These are phyloP conservation scores for Vombatus ursinus DNA, from an alignment of 2,113 vertebrate genomes.

Conservation along the genomic window DNA sequence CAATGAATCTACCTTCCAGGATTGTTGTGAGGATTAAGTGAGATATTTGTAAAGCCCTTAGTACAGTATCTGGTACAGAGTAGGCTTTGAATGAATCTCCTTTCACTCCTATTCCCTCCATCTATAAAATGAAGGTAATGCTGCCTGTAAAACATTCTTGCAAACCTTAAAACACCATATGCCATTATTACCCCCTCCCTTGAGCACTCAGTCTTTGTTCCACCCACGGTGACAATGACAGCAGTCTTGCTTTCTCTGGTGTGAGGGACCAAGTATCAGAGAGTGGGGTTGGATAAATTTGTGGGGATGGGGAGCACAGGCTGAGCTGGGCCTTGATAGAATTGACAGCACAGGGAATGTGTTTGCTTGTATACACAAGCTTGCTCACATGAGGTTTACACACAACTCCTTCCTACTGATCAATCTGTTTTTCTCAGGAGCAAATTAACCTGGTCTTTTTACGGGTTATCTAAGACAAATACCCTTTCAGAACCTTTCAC, in stretches of 20 bases:
- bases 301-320: neutral
- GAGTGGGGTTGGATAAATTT: neutral
- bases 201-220: neutral
- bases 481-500: neutral
- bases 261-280: neutral
- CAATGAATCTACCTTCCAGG: neutral
- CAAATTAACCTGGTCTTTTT: constrained; percentile 64
- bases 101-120: neutral
- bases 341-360: neutral
- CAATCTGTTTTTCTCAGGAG: constrained; percentile 50
- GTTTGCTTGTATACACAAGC: neutral
- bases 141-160: neutral
- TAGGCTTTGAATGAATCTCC: neutral
- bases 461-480: constrained; percentile 54
- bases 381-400: neutral
- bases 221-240: neutral
- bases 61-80: neutral
- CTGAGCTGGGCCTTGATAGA: neutral
- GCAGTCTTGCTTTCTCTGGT: neutral
- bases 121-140: neutral
- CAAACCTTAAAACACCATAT: neutral
- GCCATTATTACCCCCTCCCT: neutral
- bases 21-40: neutral
- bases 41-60: neutral
- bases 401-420: neutral